Base-by-base conservation (phyloP, 2,797 vertebrate genomes). In the Salarias fasciatus region DNA sequence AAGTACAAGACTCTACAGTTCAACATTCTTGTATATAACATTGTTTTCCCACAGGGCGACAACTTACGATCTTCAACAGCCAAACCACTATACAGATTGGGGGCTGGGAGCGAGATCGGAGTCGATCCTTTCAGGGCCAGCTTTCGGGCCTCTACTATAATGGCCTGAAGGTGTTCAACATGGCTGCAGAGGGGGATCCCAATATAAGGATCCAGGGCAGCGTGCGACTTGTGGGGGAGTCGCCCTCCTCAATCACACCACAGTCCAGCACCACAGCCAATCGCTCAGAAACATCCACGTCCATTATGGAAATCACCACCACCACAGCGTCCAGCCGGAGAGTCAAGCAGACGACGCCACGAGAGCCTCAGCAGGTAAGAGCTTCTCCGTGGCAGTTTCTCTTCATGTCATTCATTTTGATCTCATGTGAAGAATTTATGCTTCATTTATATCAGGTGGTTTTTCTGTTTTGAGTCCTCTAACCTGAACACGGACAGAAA, bases 21-120 rank as follows among this genome's bases (percentile, higher is more conserved):
- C 92, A 95, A 95, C 93, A 92, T 92, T 93, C 92, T 92, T 91
- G 93, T 95, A 95, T 95, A 94, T 95, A 97, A 97, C 95, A 71
- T 95, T 96, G 91, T 96, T 94, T 92, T 94, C 92, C 92, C 84
- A 73, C 95, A 99, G 98, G 98, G 76, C 96, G 98, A 81, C 98
- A 99, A 92, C 97, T 99, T 85, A 99, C 98, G 88, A 99, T 99
- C 95, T 99, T 99, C 96, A 99, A 99, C 95, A 99, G 97, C 90
- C 97, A 99, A 94, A 97, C 95, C 82, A 98, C 96, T 80, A 99
- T 99, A 92, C 97, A 97, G 93, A 99, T 99, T 88, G 98, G 98
- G 77, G 97, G 97, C 91, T 96, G 95, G 93, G 96, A 99, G 77
- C 94, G 94, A 77, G 97, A 99, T 86, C 94, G 94, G 79, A 95